phyloP scores from a whole-genome alignment of 2,113 vertebrate species.

The Saguinus midas region DNA sequence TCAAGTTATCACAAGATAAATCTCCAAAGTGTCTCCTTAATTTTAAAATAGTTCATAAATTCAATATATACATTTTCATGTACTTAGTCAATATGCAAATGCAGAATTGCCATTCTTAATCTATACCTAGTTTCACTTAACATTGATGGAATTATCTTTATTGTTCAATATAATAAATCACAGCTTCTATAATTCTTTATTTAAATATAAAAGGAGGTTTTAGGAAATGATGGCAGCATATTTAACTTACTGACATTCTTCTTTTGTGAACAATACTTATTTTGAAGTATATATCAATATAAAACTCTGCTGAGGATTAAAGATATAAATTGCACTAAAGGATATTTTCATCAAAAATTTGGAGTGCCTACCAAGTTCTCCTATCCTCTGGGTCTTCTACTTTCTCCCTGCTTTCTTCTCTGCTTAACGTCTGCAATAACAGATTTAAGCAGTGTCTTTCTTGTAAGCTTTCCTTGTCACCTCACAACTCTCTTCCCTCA shows the following conservation, averaged over 20 bases:
- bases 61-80: not conserved
- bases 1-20: constrained; percentile 2
- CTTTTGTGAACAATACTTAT: not conserved
- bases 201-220: not conserved
- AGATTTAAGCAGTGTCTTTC: not conserved
- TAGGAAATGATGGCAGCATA: not conserved
- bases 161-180: not conserved
- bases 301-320: not conserved
- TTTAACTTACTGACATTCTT: not conserved
- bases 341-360: not conserved
- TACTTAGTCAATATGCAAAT: constrained; percentile 12
- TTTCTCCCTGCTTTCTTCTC: no score
- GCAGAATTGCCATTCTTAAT: not conserved
- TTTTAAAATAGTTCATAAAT: not conserved
- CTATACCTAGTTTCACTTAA: not conserved
- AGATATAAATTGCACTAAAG: not conserved
- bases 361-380: not conserved
- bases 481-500: not conserved
- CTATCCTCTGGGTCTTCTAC: not conserved
- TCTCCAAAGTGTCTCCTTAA: not conserved
- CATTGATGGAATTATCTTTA: not conserved
- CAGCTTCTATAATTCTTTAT: constrained; percentile 9
- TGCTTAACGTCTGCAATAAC: not conserved
- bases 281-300: not conserved
- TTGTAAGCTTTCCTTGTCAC: no score